Base-by-base conservation (phyloP, 1,140 invertebrate species). In the Leptestheria dahalacensis region DNA sequence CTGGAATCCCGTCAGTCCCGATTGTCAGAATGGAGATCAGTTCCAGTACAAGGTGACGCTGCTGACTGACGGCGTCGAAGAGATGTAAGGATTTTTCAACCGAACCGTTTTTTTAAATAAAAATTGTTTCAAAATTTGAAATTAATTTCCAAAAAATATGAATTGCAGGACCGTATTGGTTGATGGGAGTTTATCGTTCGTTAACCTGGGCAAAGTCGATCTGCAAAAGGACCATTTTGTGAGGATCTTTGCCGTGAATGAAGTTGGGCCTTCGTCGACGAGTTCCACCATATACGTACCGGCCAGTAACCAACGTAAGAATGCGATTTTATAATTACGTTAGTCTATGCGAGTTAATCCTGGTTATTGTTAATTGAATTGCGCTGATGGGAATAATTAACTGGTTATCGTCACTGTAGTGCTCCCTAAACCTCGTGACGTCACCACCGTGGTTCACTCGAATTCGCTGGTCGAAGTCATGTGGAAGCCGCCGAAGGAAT, bases 371-470 rank as follows among this genome's bases (percentile, higher is more conserved):
- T n/a, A n/a, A n/a, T n/a, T n/a, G n/a, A n/a, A n/a, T n/a, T n/a
- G n/a, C n/a, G n/a, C n/a, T n/a, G n/a, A n/a, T n/a, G n/a, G n/a
- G n/a, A n/a, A n/a, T n/a, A n/a, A n/a, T n/a, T n/a, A n/a, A n/a
- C n/a, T n/a, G n/a, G n/a, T n/a, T n/a, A n/a, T n/a, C n/a, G n/a
- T n/a, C n/a, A n/a, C n/a, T 70, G 28, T 66, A 73, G 67, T 59
- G 70, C 70, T 76, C 56, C 70, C 74, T 25, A 75, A 78, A 63
- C 77, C 83, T 1, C 65, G 71, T 55, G 73, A 76, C 1, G 79
- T 84, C 61, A 82, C 81, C 2, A 86, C 84, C 68, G 80, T 83
- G 15, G 78, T 78, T 57, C 82, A 79, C 68, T 76, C 79, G 47
- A 74, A 76, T 66, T 79, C 81, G 25, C 71, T 77, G 3, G 86